Conservation (phyloP, 1,140 invertebrate species). For the Drosophila neocordata region DNA sequence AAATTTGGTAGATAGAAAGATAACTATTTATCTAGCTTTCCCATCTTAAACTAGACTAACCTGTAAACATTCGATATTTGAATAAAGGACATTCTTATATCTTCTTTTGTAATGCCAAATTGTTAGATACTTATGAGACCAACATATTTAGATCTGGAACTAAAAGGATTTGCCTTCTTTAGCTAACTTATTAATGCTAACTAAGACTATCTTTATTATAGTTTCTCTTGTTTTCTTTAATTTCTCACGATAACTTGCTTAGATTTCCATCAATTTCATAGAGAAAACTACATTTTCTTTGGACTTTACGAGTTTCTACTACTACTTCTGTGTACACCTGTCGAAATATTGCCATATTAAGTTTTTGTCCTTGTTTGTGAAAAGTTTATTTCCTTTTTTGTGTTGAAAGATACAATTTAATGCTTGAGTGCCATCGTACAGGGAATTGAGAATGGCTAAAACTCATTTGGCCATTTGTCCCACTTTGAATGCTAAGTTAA, state of each 20-base stretch:
- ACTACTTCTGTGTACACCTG: slow-evolving; percentile 30
- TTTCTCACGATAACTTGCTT: not conserved
- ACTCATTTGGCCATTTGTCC: slow-evolving; percentile 45
- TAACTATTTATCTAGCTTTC: no score
- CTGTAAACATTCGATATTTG: no score
- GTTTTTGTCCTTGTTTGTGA: slow-evolving; percentile 1
- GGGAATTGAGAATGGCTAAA: slow-evolving; percentile 33
- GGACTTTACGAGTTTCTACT: not conserved
- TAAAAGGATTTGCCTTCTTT: no score
- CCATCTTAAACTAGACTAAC: no score
- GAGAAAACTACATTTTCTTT: not conserved
- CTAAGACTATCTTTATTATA: no score
- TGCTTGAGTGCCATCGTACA: slow-evolving; percentile 52
- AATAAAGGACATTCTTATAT: no score
- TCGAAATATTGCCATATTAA: slow-evolving; percentile 16
- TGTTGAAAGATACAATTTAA: slow-evolving; percentile 74
- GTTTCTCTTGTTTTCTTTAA: not conserved
- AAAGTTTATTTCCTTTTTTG: slow-evolving; percentile 53
- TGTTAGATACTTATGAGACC: no score
- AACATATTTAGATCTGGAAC: no score
- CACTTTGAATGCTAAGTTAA: slow-evolving; percentile 25
- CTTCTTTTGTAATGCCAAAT: no score
- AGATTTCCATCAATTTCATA: not conserved
- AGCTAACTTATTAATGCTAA: no score
- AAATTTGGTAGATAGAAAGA: not conserved